A percentile compares a stretch with the other conserved stretches of the same genome.
phyloP scores from a whole-genome alignment of 2,113 vertebrate genomes.

The Girardinichthys multiradiatus region DNA sequence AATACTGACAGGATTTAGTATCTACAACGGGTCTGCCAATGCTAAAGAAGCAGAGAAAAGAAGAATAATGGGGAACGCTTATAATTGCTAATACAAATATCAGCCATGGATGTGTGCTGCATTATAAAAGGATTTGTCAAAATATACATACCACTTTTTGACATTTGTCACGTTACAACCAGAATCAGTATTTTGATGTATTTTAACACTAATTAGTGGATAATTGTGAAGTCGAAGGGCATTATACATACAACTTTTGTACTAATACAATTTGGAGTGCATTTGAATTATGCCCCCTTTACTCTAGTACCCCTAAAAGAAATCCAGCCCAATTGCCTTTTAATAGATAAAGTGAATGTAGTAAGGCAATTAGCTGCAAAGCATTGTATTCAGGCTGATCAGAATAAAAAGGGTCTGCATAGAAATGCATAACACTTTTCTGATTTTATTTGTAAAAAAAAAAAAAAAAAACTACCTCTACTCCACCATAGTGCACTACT shows the following conservation, averaged over 20 bases:
- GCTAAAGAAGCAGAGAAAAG: constrained; percentile 53
- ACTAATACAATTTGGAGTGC: no score
- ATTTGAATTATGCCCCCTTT: no score
- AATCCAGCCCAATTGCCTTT: neutral
- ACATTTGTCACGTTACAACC: neutral
- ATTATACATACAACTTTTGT: neutral
- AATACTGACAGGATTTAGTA: constrained; percentile 67
- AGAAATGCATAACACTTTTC: neutral
- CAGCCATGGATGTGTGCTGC: neutral
- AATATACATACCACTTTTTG: neutral
- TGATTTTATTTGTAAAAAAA: neutral
- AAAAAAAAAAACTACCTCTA: no score
- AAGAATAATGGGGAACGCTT: constrained; percentile 1
- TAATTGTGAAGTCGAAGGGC: neutral
- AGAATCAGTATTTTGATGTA: neutral
- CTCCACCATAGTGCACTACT: no score
- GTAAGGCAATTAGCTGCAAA: neutral
- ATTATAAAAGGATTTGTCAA: neutral
- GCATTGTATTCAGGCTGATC: neutral
- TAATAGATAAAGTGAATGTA: neutral
- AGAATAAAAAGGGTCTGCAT: neutral
- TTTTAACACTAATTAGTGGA: neutral
- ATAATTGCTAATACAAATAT: neutral
- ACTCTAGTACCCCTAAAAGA: neutral
- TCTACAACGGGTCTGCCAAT: constrained; percentile 67